A percentile compares a stretch with the other conserved stretches of the same genome.
phyloP scores from a whole-genome alignment of 2,888 invertebrate species.

The Hylaea fasciaria region DNA sequence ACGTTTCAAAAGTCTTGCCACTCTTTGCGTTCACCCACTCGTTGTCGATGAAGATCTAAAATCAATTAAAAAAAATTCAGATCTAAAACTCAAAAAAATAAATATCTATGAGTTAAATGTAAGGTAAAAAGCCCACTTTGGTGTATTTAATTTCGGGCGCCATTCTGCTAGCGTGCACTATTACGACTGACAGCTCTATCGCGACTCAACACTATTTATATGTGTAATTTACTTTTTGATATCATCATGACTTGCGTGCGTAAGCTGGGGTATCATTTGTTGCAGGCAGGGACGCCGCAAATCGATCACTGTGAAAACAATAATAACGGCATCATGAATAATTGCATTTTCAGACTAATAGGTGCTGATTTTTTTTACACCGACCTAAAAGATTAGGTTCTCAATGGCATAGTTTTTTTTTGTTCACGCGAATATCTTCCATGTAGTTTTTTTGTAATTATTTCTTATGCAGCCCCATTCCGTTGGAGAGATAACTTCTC shows the following conservation, averaged over 20 bases:
- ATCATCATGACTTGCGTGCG: neutral
- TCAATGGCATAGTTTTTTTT: too few relatives aligned
- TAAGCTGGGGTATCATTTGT: too few relatives aligned
- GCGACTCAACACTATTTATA: neutral
- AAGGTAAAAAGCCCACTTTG: constrained; percentile 12
- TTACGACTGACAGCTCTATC: neutral
- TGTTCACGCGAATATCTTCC: too few relatives aligned
- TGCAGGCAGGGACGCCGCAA: too few relatives aligned
- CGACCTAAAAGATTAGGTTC: too few relatives aligned
- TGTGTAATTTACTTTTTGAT: neutral
- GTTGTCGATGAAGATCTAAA: constrained; percentile 68
- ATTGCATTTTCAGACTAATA: too few relatives aligned
- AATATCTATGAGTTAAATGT: neutral
- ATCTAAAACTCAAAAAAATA: neutral
- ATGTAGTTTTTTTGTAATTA: too few relatives aligned
- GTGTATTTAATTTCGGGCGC: constrained; percentile 16
- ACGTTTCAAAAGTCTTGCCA: constrained; percentile 91
- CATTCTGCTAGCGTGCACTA: constrained; percentile 1
- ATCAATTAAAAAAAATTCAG: neutral
- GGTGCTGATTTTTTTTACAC: too few relatives aligned
- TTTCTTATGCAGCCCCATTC: too few relatives aligned
- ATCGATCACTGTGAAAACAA: too few relatives aligned
- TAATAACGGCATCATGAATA: too few relatives aligned
- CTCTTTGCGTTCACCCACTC: constrained; percentile 88
- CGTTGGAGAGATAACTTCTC: too few relatives aligned